These are phyloP conservation scores for Pycnomerus fuliginosus DNA, from an alignment of 2,888 invertebrate genomes.

Conservation along the genomic window DNA sequence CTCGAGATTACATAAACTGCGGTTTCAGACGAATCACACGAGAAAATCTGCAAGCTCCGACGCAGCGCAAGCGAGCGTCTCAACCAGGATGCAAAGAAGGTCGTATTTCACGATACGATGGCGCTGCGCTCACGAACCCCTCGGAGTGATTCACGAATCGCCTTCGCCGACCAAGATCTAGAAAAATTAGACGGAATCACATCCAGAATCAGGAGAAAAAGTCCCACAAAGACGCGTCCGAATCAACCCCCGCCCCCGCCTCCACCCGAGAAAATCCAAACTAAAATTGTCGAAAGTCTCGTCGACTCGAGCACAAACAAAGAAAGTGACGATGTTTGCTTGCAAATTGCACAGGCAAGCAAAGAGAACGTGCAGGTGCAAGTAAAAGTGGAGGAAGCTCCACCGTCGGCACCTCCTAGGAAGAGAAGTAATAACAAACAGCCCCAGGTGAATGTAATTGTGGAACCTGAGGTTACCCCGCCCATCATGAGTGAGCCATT, in stretches of 20 bases:
- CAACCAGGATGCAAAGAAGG: conserved; percentile 47
- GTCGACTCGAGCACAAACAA: background rate
- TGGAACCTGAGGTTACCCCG: conserved; percentile 20
- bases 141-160: conserved; percentile 63
- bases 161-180: conserved; percentile 55
- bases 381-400: conserved; percentile 19
- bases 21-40: conserved; percentile 27
- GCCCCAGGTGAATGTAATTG: conserved; percentile 32
- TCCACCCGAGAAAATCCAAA: conserved; percentile 31
- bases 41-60: conserved; percentile 39
- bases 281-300: background rate
- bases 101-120: conserved; percentile 80
- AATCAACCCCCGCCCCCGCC: conserved; percentile 56
- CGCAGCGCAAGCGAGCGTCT: conserved; percentile 53
- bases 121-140: conserved; percentile 66
- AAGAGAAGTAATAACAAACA: conserved; percentile 49
- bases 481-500: conserved; percentile 27
- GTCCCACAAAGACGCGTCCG: conserved; percentile 44
- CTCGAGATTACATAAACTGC: background rate
- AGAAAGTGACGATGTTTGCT: background rate
- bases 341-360: background rate
- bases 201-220: conserved; percentile 35
- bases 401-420: conserved; percentile 49
- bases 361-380: background rate
- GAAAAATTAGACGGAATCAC: conserved; percentile 44